Conservation (phyloP, 2,113 vertebrate species). For the Anolis carolinensis region DNA sequence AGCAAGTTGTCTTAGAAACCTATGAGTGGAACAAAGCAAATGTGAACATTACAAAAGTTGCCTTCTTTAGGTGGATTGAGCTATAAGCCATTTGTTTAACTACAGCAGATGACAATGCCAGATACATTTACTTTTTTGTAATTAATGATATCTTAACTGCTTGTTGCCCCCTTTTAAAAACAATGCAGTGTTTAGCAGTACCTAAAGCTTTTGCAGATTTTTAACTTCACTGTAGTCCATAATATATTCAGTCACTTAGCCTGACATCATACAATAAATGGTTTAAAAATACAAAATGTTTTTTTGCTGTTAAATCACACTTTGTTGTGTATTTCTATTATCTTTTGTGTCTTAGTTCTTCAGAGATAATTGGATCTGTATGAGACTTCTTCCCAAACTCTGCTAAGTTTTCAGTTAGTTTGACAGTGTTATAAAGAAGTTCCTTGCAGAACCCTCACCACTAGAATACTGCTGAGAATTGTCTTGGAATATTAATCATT, state of each 20-base stretch:
- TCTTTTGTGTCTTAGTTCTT: conserved; percentile 30
- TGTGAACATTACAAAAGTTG: conserved; percentile 55
- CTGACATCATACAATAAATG: conserved; percentile 77
- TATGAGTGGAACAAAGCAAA: conserved; percentile 68
- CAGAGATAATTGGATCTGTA: not conserved
- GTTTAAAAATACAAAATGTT: conserved; percentile 63
- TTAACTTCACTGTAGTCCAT: conserved; percentile 68
- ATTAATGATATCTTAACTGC: conserved; percentile 54
- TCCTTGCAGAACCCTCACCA: rapidly evolving
- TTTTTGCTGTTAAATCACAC: conserved; percentile 41
- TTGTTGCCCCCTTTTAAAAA: conserved; percentile 45
- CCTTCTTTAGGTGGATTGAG: conserved; percentile 47
- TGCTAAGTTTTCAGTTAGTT: conserved; percentile 26
- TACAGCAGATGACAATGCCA: conserved; percentile 40
- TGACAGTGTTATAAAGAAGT: rapidly evolving
- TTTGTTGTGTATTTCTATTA: conserved; percentile 48
- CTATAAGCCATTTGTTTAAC: conserved; percentile 52
- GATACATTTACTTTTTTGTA: conserved; percentile 35
- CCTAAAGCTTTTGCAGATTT: conserved; percentile 54
- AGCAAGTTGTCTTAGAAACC: conserved; percentile 55
- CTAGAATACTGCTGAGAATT: not conserved
- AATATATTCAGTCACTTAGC: conserved; percentile 73
- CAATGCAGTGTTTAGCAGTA: conserved; percentile 51
- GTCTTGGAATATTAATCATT: rapidly evolving
- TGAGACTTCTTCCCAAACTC: rapidly evolving